Conservation (phyloP, 1,140 invertebrate genomes). For the Aphaenogaster rudis region DNA sequence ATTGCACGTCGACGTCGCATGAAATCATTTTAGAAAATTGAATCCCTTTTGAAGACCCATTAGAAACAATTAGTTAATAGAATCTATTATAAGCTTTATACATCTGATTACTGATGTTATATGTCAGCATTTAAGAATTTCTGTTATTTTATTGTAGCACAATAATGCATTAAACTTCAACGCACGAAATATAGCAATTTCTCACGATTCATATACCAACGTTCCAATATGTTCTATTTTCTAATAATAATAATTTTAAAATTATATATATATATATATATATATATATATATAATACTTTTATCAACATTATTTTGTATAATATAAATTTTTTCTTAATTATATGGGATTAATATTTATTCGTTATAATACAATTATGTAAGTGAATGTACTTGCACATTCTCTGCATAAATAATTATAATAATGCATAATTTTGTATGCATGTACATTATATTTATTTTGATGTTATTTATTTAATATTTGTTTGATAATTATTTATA, state of each 20-base stretch:
- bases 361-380: background rate
- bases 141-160: constrained; percentile 5
- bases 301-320: constrained; percentile 7
- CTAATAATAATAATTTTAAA: background rate
- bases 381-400: background rate
- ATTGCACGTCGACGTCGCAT: constrained; percentile 75
- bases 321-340: background rate
- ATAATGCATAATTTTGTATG: constrained; percentile 3
- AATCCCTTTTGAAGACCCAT: constrained; percentile 25
- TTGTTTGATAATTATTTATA: background rate
- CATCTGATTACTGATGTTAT: background rate
- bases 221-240: background rate
- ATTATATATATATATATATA: too few relatives aligned
- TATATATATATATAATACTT: background rate
- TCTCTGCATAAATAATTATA: background rate
- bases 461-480: background rate
- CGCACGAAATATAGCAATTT: background rate
- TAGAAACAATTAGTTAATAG: background rate
- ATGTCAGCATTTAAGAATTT: background rate
- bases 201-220: background rate
- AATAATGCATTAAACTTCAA: background rate
- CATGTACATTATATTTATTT: constrained; percentile 6
- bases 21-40: constrained; percentile 60
- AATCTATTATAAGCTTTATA: background rate
- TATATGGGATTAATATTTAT: constrained; percentile 1